A percentile compares a stretch with the other conserved stretches of the same genome.
Conservation (phyloP, 2,113 vertebrate genomes). For the Xiphophorus couchianus region DNA sequence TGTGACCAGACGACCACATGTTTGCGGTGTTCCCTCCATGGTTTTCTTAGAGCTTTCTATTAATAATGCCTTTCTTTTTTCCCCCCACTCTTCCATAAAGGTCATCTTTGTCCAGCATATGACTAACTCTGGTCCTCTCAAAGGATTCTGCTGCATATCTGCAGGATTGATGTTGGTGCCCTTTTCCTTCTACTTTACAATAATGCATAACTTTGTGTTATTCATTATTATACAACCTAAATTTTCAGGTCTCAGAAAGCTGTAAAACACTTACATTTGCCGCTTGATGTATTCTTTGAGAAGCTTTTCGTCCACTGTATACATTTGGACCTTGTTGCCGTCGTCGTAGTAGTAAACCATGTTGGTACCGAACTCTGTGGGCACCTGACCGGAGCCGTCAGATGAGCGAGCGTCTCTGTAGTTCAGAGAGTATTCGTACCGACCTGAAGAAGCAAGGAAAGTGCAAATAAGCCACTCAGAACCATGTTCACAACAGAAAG, state of each 20-base stretch:
- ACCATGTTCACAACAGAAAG: not conserved
- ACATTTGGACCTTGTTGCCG: constrained; percentile 90
- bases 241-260: not conserved
- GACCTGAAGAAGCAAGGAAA: constrained; percentile 76
- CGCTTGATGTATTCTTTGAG: constrained; percentile 97
- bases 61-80: too few relatives aligned
- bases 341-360: constrained; percentile 95
- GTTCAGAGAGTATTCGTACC: constrained; percentile 84
- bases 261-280: constrained; percentile 87
- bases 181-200: not conserved
- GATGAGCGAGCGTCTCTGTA: constrained; percentile 81
- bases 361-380: constrained; percentile 82
- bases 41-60: too few relatives aligned
- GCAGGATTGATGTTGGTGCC: not conserved
- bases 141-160: too few relatives aligned
- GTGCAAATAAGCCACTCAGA: not conserved
- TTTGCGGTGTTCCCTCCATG: too few relatives aligned
- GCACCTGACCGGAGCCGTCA: constrained; percentile 77
- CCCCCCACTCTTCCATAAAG: too few relatives aligned
- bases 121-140: too few relatives aligned
- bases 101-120: too few relatives aligned
- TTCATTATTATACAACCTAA: not conserved
- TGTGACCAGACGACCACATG: too few relatives aligned
- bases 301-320: constrained; percentile 90
- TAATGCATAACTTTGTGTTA: not conserved